These are phyloP conservation scores for Tipula unca DNA, from an alignment of 2,888 invertebrate species.

Conservation along the genomic window DNA sequence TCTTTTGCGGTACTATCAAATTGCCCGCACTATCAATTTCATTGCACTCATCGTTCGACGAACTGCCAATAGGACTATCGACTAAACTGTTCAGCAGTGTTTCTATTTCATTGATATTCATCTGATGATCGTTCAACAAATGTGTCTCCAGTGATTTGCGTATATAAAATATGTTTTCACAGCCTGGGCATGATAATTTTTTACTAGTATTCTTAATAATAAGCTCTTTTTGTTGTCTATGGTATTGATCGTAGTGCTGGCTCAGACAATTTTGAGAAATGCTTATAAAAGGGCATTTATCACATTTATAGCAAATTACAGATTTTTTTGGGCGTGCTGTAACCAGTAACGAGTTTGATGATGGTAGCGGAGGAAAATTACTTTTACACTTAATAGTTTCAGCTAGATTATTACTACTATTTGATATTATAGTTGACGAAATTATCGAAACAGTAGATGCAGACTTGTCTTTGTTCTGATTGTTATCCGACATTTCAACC, in stretches of 20 bases:
- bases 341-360: conserved; percentile 21
- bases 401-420: conserved; percentile 22
- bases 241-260: conserved; percentile 26
- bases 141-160: conserved; percentile 55
- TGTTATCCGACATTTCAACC: conserved; percentile 31
- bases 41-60: background rate
- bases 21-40: background rate
- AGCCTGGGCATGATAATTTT: conserved; percentile 57
- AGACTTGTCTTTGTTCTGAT: background rate
- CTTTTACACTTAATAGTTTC: background rate
- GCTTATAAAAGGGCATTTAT: conserved; percentile 35
- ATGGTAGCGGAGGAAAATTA: background rate
- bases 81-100: conserved; percentile 38
- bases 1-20: conserved; percentile 29
- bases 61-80: background rate
- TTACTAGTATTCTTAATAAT: conserved; percentile 28
- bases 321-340: conserved; percentile 25
- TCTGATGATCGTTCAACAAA: conserved; percentile 58
- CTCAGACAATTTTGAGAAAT: conserved; percentile 29
- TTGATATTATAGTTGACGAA: conserved; percentile 19
- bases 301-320: conserved; percentile 31
- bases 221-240: background rate
- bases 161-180: conserved; percentile 54
- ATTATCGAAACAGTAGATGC: background rate
- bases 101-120: conserved; percentile 51